Evolutionary conservation across 2,797 vertebrate genomes (phyloP), one percentile per base, ranked within the genome.

Genomic region (Pangasius larnaudii): DNA sequence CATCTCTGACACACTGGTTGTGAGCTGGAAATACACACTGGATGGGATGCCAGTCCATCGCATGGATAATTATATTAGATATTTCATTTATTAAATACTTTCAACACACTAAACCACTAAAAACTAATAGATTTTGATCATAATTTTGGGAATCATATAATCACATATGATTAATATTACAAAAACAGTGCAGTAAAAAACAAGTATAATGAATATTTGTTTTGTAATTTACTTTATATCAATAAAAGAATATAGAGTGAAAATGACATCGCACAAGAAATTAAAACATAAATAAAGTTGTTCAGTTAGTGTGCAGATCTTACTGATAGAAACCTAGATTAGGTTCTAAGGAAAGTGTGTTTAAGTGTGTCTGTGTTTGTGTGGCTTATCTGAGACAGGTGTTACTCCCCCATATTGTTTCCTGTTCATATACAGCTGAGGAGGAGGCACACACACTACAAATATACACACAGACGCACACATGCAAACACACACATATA

Each of bases 331-430:
- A 94, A 90, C 86, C 59, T 85, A 88, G 88, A 92, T 91, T 86
- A 72, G 56, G 79, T 82, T 92, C 30, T 77, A 77, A 91, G 83
- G 91, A 88, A 91, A 86, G 56, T 83, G 82, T 87, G 74, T 88
- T 56, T 85, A 78, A 88, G 80, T 83, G 71, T 88, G 63, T 53
- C 56, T 75, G n/a, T 88, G 85, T 85, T 87, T 89, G 53, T 90
- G 90, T 46, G 88, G 86, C 84, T 90, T 90, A 88, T 90, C 88
- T 78, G 16, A 89, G 89, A 88, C 96, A 96, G 96, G 95, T 96
- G 96, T 94, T 94, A 92, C 91, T 91, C 90, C 90, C 93, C 88
- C 91, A 95, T 95, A 94, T 92, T 93, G 94, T 93, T 96, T 96
- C 95, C 95, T 96, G 95, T 94, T 91, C 90, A 91, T 87, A 87